These are phyloP conservation scores for Megathymus violae DNA, from an alignment of 1,140 invertebrate genomes.

Conservation along the genomic window DNA sequence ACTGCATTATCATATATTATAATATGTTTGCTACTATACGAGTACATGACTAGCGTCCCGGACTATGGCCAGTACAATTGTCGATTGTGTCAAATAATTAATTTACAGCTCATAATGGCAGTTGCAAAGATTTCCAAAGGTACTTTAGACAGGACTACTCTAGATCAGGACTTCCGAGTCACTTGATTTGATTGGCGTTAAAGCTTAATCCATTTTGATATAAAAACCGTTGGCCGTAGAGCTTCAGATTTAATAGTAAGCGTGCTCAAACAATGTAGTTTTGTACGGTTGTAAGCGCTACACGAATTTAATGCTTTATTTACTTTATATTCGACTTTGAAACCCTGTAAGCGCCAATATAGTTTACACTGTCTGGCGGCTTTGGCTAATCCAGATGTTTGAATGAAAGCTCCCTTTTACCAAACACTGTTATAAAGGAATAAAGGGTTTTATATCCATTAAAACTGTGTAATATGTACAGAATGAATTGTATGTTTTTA, in stretches of 20 bases:
- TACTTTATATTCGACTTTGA: not conserved
- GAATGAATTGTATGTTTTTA: not conserved
- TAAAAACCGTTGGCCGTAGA: constrained; percentile 25
- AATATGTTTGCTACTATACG: no score
- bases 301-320: not conserved
- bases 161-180: no score
- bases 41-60: no score
- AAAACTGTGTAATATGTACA: not conserved
- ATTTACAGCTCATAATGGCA: no score
- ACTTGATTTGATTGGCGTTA: no score
- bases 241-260: constrained; percentile 40
- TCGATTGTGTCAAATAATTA: no score
- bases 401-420: not conserved
- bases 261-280: not conserved
- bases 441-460: not conserved
- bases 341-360: not conserved
- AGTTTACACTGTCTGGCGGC: not conserved
- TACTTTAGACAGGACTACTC: no score
- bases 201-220: constrained; percentile 24
- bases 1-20: no score
- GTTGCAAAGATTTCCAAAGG: no score
- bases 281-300: not conserved
- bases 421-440: not conserved
- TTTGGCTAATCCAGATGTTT: not conserved
- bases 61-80: no score